Evolutionary conservation across 2,113 vertebrate genomes (phyloP).

Genomic region (Cynocephalus volans): DNA sequence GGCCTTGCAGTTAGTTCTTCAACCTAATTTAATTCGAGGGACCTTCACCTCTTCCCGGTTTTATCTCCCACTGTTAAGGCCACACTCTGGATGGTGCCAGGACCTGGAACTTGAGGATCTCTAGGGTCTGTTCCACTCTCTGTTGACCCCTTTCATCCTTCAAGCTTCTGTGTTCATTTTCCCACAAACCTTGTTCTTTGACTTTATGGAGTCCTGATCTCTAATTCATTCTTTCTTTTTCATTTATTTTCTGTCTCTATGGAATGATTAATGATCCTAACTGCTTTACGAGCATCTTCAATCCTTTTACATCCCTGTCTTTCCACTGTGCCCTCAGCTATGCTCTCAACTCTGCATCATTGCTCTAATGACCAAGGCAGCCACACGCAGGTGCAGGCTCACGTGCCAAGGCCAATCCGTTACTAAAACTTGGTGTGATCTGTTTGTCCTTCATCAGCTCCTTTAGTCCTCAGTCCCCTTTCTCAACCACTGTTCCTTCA

Average conservation of each 20-base stretch:
- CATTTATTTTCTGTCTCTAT: not conserved
- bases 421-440: not conserved
- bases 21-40: not conserved
- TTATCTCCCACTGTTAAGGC: not conserved
- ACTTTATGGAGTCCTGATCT: not conserved
- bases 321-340: not conserved
- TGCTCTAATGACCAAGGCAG: not conserved
- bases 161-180: not conserved
- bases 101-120: not conserved
- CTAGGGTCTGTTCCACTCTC: not conserved
- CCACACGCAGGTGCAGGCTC: not conserved
- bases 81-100: not conserved
- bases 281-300: not conserved
- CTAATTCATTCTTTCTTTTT: not conserved
- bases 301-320: not conserved
- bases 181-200: not conserved
- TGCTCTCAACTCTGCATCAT: not conserved
- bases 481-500: not conserved
- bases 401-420: not conserved
- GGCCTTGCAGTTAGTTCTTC: not conserved
- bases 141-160: not conserved
- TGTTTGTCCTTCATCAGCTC: not conserved
- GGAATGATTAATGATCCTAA: not conserved
- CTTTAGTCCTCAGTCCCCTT: not conserved
- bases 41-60: not conserved